Evolutionary conservation across 1,140 invertebrate species (phyloP).

Genomic region (Pseudomyrmex cubaensis): DNA sequence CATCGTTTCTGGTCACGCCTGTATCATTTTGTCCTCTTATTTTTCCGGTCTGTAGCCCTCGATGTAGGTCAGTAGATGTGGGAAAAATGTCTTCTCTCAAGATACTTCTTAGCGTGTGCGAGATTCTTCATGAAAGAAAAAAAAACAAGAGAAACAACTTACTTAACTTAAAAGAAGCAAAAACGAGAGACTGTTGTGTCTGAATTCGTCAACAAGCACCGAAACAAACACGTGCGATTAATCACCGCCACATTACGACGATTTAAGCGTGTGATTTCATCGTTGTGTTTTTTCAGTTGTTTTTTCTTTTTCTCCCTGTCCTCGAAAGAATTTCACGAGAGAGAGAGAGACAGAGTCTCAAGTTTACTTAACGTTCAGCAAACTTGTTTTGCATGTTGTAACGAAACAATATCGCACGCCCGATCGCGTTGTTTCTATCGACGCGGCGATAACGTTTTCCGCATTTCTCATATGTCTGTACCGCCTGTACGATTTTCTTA

Average conservation of each 20-base stretch:
- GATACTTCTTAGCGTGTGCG: constrained; percentile 56
- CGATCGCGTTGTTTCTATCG: neutral
- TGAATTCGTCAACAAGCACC: constrained; percentile 18
- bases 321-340: neutral
- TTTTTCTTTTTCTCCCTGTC: neutral
- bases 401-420: no score
- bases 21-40: constrained; percentile 47
- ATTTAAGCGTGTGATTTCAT: neutral
- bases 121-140: constrained; percentile 58
- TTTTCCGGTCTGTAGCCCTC: constrained; percentile 31
- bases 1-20: neutral
- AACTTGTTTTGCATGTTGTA: no score
- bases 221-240: constrained; percentile 18
- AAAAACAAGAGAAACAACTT: constrained; percentile 24
- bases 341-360: no score
- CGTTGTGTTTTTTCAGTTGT: neutral
- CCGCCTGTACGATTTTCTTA: neutral
- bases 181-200: constrained; percentile 34
- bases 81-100: constrained; percentile 67
- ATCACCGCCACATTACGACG: neutral
- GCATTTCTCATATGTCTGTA: neutral
- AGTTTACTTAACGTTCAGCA: no score
- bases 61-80: constrained; percentile 72
- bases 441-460: constrained; percentile 18
- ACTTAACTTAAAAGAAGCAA: constrained; percentile 50